Evolutionary conservation across 2,888 invertebrate species (phyloP).

Genomic region (Camponotus fellah): DNA sequence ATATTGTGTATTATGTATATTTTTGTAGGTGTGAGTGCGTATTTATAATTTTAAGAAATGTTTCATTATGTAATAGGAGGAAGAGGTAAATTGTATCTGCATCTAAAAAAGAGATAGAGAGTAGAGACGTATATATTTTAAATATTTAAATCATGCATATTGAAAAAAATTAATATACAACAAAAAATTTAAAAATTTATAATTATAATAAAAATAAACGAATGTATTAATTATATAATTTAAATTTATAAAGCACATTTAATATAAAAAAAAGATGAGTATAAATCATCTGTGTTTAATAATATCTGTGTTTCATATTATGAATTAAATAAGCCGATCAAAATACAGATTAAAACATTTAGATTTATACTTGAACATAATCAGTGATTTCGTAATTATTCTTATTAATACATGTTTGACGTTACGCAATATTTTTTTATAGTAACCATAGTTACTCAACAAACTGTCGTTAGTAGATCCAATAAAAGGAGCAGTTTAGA

Average conservation of each 20-base stretch:
- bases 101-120: no score
- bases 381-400: neutral
- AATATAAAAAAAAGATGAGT: neutral
- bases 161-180: neutral
- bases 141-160: neutral
- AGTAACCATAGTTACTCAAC: neutral
- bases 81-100: neutral
- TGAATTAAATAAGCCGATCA: neutral
- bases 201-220: neutral
- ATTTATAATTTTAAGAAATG: no score
- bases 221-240: neutral
- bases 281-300: neutral
- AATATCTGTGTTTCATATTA: neutral
- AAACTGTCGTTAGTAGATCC: neutral
- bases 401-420: neutral
- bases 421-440: conserved; percentile 5
- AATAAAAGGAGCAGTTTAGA: conserved; percentile 29
- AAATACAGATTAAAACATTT: neutral
- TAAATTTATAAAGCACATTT: neutral
- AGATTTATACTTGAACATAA: neutral
- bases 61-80: neutral
- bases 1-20: no score
- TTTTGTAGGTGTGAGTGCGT: no score
- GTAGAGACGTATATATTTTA: no score
- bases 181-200: neutral